Evolutionary conservation across 2,113 vertebrate genomes (phyloP).

Genomic region (Cavia aperea): DNA sequence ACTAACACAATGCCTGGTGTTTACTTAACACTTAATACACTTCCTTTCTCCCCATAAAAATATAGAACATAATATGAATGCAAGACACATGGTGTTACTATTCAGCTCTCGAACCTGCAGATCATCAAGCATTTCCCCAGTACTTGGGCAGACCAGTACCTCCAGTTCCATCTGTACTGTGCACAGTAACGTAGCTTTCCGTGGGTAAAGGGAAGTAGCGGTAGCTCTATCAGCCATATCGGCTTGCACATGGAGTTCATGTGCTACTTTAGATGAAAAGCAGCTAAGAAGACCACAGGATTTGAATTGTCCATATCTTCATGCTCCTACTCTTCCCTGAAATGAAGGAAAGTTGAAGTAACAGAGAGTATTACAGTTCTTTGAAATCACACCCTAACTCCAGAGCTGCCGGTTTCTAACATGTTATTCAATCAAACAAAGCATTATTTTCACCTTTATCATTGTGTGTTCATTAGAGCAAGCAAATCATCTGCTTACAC

Average conservation of each 20-base stretch:
- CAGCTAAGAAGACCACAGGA: neutral
- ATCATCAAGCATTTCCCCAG: neutral
- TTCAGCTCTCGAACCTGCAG: neutral
- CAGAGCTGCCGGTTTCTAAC: neutral
- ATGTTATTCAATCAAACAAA: conserved; percentile 9
- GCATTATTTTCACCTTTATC: neutral
- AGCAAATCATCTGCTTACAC: neutral
- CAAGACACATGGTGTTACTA: neutral
- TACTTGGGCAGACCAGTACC: neutral
- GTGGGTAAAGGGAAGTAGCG: neutral
- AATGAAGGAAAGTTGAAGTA: conserved; percentile 3
- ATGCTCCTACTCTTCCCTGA: neutral
- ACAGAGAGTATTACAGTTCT: neutral
- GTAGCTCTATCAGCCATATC: neutral
- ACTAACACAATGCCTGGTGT: neutral
- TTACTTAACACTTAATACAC: neutral
- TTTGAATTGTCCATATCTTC: neutral
- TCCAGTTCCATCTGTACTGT: neutral
- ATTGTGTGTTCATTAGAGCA: neutral
- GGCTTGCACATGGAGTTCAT: neutral
- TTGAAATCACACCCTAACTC: neutral
- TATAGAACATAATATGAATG: neutral
- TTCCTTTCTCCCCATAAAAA: neutral
- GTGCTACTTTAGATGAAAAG: neutral
- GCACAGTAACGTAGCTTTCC: neutral